A percentile compares a stretch with the other conserved stretches of the same genome.
Evolutionary conservation across 2,113 vertebrate genomes (phyloP).

Genomic region (Leptodactylus fuscus): DNA sequence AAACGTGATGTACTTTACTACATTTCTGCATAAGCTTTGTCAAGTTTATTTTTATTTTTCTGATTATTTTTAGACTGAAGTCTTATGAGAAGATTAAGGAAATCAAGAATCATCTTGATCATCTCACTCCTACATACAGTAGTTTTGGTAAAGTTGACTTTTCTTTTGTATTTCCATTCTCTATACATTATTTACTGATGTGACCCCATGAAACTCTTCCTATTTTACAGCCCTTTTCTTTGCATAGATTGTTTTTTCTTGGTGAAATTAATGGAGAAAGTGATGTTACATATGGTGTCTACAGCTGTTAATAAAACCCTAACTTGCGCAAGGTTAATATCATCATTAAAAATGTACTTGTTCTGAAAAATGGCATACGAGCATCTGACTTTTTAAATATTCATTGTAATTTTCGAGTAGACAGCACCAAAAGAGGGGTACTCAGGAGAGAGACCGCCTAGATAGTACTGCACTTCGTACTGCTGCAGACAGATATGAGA

Average conservation of each 20-base stretch:
- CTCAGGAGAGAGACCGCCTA: not conserved
- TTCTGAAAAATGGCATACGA: not conserved
- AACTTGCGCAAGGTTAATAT: not conserved
- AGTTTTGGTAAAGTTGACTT: too few species aligned
- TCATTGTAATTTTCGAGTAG: not conserved
- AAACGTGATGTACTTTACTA: too few species aligned
- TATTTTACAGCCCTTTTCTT: not conserved
- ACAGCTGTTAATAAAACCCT: not conserved
- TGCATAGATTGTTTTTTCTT: not conserved
- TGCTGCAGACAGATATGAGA: not conserved
- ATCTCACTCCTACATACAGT: too few species aligned
- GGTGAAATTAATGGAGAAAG: not conserved
- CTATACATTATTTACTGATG: not conserved
- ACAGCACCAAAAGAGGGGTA: not conserved
- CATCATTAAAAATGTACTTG: not conserved
- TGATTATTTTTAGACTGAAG: too few species aligned
- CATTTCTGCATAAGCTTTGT: too few species aligned
- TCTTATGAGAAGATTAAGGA: too few species aligned
- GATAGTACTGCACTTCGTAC: not conserved
- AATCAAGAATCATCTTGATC: too few species aligned
- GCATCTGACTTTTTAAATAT: constrained; percentile 21
- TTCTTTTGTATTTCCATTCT: not conserved
- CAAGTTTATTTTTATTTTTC: too few species aligned
- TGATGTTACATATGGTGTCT: not conserved
- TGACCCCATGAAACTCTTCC: not conserved